Conservation (phyloP, 2,113 vertebrate species). For the Otocyon megalotis region DNA sequence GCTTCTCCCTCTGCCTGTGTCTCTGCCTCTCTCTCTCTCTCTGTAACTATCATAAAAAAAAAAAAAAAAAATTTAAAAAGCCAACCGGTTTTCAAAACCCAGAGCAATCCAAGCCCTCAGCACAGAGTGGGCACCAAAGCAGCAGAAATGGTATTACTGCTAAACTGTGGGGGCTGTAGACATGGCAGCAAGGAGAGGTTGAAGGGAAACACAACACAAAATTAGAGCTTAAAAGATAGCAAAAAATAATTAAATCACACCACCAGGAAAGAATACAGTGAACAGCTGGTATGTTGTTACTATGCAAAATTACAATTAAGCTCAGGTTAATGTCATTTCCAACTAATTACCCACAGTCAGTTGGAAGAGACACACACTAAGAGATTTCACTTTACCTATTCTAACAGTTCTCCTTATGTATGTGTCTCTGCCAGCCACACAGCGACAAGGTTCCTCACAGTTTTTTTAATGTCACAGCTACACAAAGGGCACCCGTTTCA, state of each 20-base stretch:
- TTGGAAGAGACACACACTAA: slow-evolving; percentile 54
- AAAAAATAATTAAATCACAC: slow-evolving; percentile 78
- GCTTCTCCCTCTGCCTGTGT: too few relatives aligned
- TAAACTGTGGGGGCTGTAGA: neutral
- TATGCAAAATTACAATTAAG: slow-evolving; percentile 85
- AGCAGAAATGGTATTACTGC: slow-evolving; percentile 62
- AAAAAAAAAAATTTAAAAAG: too few relatives aligned
- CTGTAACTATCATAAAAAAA: too few relatives aligned
- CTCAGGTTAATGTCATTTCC: slow-evolving; percentile 84
- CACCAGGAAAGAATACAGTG: slow-evolving; percentile 75
- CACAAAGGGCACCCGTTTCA: neutral
- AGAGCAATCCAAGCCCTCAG: slow-evolving; percentile 21
- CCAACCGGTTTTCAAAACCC: slow-evolving; percentile 54
- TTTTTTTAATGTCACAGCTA: neutral
- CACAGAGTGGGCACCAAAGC: neutral
- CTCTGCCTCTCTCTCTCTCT: too few relatives aligned
- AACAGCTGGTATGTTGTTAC: slow-evolving; percentile 84
- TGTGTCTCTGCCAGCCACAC: neutral
- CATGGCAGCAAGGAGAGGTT: slow-evolving; percentile 53
- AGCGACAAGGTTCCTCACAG: neutral
- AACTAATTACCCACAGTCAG: slow-evolving; percentile 81
- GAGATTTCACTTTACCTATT: slow-evolving; percentile 60
- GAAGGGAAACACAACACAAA: slow-evolving; percentile 72
- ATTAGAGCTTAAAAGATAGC: slow-evolving; percentile 79
- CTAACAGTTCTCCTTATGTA: neutral